phyloP scores from a whole-genome alignment of 2,113 vertebrate genomes.

The Fukomys damarensis region DNA sequence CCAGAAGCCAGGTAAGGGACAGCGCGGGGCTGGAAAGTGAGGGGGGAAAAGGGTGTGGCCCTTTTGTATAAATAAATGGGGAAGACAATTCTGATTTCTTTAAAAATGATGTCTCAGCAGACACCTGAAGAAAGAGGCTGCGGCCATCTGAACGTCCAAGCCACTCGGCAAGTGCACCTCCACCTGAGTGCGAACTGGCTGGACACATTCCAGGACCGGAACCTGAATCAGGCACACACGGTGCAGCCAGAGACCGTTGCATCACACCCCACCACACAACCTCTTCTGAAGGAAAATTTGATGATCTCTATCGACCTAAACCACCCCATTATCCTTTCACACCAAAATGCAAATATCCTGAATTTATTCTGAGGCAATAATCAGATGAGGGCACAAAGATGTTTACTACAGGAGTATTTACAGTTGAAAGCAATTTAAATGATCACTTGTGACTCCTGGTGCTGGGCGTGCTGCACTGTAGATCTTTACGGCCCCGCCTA shows the following conservation, averaged over 20 bases:
- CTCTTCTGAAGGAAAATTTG: background rate
- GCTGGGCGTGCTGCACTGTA: no score
- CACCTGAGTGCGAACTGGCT: fast-evolving
- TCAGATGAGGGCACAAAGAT: background rate
- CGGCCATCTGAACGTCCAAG: background rate
- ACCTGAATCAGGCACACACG: background rate
- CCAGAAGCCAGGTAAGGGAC: background rate
- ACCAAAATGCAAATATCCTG: background rate
- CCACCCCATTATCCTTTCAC: background rate
- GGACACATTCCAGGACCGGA: no score
- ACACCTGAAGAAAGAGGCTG: background rate
- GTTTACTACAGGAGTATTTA: background rate
- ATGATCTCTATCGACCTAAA: background rate
- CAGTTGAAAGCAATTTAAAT: background rate
- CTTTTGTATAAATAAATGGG: background rate
- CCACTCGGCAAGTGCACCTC: background rate
- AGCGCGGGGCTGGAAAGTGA: no score
- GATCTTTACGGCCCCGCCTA: no score
- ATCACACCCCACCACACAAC: no score
- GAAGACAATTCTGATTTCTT: background rate
- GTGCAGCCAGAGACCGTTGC: background rate
- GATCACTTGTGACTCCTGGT: background rate
- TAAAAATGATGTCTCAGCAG: background rate
- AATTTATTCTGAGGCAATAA: background rate
- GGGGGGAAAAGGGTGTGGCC: background rate